Conservation (phyloP, 2,113 vertebrate species). For the Notarius quadriscutis region DNA sequence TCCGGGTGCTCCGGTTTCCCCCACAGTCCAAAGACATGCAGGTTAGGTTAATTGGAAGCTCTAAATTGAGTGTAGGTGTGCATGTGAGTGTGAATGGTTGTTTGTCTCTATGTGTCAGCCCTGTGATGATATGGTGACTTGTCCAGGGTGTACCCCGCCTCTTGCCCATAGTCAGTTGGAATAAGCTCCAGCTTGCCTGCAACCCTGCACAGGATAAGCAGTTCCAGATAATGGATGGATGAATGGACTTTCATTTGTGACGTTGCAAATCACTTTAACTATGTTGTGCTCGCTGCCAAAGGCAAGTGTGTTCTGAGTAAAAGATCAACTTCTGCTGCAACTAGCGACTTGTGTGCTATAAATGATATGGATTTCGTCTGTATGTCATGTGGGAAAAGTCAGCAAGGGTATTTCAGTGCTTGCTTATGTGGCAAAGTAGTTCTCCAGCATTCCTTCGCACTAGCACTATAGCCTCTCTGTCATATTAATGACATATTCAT, state of each 20-base stretch:
- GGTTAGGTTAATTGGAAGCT: too few species aligned
- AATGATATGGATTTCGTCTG: background rate
- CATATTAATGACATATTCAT: slow-evolving; percentile 3
- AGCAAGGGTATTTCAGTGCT: background rate
- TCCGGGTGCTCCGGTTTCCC: too few species aligned
- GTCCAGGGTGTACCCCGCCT: too few species aligned
- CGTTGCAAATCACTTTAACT: background rate
- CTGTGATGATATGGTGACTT: too few species aligned
- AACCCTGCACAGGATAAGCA: too few species aligned
- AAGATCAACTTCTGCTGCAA: background rate
- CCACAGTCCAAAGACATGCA: too few species aligned
- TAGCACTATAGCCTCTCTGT: background rate
- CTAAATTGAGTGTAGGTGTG: too few species aligned
- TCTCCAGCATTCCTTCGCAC: background rate
- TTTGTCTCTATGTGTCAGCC: too few species aligned
- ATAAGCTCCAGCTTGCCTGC: too few species aligned
- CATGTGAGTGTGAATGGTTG: too few species aligned
- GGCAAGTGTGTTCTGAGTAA: background rate
- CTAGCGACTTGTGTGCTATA: background rate
- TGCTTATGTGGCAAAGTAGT: background rate
- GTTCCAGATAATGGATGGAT: too few species aligned
- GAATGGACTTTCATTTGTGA: slow-evolving; percentile 3
- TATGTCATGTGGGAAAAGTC: background rate
- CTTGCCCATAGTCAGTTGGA: too few species aligned
- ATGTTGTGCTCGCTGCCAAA: background rate